Evolutionary conservation across 2,797 vertebrate species (phyloP), one percentile per base, ranked within the genome.

Genomic region (Leptatherina wallacei): DNA sequence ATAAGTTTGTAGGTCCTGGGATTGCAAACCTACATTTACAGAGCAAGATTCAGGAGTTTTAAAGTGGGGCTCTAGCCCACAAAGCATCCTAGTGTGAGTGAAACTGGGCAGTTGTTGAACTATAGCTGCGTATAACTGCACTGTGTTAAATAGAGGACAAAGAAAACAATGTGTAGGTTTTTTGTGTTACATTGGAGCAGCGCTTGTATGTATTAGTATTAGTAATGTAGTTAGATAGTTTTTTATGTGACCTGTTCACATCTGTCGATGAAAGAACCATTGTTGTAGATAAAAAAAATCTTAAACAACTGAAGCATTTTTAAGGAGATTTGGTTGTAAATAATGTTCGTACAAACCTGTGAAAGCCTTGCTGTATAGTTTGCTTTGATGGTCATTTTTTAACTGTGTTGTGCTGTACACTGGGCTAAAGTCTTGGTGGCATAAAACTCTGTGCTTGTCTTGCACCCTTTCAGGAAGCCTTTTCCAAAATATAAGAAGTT

Each of bases 261-360:
- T 29, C 52, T 30, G 22, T 55, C 47, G 5, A 62, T n/a, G 24
- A 64, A 75, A 52, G 2, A 12, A n/a, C 36, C 1, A 2, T 51
- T 16, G 42, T 44, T 63, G 56, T 66, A 66, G 12, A 78, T 69
- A 66, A 36, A 14, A 35, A 61, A 42, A 60, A 27, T 2, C 24
- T 27, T 30, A 65, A 63, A 10, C 11, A 14, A 1, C 0, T 32
- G 69, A 77, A 71, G 36, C 0, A 16, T 71, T 42, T 68, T 75
- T 44, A 29, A 42, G 29, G 33, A 51, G 10, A 63, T 76, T 36
- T 85, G 16, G 22, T 33, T 88, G 80, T 82, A 80, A 74, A 82
- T 83, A 80, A 56, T 62, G n/a, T 75, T 77, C 18, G 71, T 33
- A 18, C 44, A 27, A 67, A 42, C 52, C 54, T 72, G 49, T 71